phyloP scores from a whole-genome alignment of 2,888 invertebrate genomes.

The Acanthoscelides obtectus region DNA sequence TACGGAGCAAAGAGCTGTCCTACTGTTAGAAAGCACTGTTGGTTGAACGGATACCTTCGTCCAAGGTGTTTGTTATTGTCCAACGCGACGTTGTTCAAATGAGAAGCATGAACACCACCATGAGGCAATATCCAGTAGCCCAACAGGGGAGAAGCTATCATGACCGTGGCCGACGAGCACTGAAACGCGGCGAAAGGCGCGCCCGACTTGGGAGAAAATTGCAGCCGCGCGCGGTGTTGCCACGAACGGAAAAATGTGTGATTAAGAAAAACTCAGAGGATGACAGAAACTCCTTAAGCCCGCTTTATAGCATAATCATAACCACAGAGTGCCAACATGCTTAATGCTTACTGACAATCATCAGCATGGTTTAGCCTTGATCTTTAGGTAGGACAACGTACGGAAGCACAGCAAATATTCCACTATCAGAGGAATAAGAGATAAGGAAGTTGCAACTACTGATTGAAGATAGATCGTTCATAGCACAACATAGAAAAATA shows the following conservation, averaged over 20 bases:
- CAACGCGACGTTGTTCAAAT: slow-evolving; percentile 19
- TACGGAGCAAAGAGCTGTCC: slow-evolving; percentile 41
- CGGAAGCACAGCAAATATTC: too few relatives aligned
- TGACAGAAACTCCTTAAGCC: too few relatives aligned
- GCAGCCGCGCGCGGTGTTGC: not conserved
- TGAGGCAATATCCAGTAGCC: slow-evolving; percentile 47
- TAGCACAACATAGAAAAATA: too few relatives aligned
- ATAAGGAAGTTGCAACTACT: too few relatives aligned
- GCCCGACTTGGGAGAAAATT: not conserved
- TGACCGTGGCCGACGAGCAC: slow-evolving; percentile 49
- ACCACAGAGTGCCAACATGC: too few relatives aligned
- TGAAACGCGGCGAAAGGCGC: slow-evolving; percentile 40
- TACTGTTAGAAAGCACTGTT: slow-evolving; percentile 41
- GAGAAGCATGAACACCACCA: slow-evolving; percentile 34
- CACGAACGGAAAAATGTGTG: not conserved
- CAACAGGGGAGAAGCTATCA: slow-evolving; percentile 51
- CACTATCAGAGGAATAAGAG: too few relatives aligned
- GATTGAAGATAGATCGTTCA: too few relatives aligned
- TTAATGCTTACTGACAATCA: too few relatives aligned
- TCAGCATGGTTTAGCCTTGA: too few relatives aligned
- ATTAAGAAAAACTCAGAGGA: too few relatives aligned
- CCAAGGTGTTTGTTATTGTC: slow-evolving; percentile 29
- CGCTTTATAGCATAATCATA: too few relatives aligned
- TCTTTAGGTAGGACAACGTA: too few relatives aligned
- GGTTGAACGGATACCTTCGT: slow-evolving; percentile 42